Evolutionary conservation across 2,797 vertebrate genomes (phyloP).

Genomic region (Fistularia tabacaria): DNA sequence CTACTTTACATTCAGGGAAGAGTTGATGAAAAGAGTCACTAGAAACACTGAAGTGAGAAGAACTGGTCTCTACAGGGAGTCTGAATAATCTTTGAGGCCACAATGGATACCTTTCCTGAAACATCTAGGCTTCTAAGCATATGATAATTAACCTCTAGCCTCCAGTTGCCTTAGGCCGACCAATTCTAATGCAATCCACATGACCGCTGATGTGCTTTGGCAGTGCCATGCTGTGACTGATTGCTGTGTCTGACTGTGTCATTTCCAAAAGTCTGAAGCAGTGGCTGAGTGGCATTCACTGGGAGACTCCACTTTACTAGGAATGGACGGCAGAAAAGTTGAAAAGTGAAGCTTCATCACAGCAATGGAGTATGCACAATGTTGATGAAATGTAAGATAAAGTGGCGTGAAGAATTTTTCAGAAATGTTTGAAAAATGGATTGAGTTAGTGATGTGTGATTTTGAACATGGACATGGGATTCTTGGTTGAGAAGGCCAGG

Average conservation of each 20-base stretch:
- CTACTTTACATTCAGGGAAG: conserved; percentile 13
- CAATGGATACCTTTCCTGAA: conserved; percentile 49
- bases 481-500: neutral
- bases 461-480: neutral
- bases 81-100: conserved; percentile 18
- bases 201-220: conserved; percentile 32
- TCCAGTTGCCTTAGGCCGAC: conserved; percentile 31
- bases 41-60: neutral
- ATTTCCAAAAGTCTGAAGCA: conserved; percentile 7
- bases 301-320: conserved; percentile 18
- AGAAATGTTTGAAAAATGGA: too few species aligned
- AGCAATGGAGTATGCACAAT: conserved; percentile 1
- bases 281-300: conserved; percentile 5
- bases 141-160: conserved; percentile 51
- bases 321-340: conserved; percentile 13
- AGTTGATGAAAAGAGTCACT: conserved; percentile 8
- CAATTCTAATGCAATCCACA: conserved; percentile 56
- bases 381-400: conserved; percentile 1
- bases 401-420: neutral
- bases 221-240: conserved; percentile 43
- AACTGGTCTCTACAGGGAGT: conserved; percentile 23
- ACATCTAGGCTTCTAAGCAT: conserved; percentile 21
- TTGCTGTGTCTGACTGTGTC: conserved; percentile 23
- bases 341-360: conserved; percentile 1
- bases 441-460: neutral